Evolutionary conservation across 2,113 vertebrate genomes (phyloP), one percentile per base, ranked within the genome.

Genomic region (Podiceps cristatus): DNA sequence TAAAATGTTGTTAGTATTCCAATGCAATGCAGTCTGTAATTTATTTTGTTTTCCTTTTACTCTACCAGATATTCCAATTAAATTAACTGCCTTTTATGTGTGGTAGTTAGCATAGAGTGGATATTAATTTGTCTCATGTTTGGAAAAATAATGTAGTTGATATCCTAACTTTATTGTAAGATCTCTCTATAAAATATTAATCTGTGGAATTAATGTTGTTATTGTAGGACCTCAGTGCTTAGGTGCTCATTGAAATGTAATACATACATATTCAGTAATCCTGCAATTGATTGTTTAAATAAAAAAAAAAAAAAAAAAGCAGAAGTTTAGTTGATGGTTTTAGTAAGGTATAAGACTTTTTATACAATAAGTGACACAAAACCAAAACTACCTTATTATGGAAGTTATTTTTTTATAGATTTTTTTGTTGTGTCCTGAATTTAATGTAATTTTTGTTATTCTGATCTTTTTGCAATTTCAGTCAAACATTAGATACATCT

Each of bases 41-140:
- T 14, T 52, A 37, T 63, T 79, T 80, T 62, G 35, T 77, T 83
- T 42, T 28, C 16, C 52, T 77, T 96, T 96, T 81, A 68, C 71
- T 90, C 35, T 87, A 50, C 60, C 80, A 89, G 35, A 60, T 93
- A 86, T 88, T 96, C 66, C 91, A 83, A 29, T 93, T 93, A 96
- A 86, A 95, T 96, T 96, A 96, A 93, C 67, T 73, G 25, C 31
- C 20, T 94, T 91, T 91, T 94, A 62, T 69, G 67, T 69, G 53
- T 72, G 74, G 44, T n/a, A 82, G 80, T 93, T 73, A 60, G 69
- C 44, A 44, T 7, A 90, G 82, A 87, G 71, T 68, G 50, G 69
- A 68, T 95, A 82, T 96, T 97, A 83, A 96, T 96, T 96, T 89
- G 62, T 93, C 95, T 95, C 95, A 91, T 86, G 94, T 64, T 95